Evolutionary conservation across 1,140 invertebrate species (phyloP).

Genomic region (Ceratina australensis): DNA sequence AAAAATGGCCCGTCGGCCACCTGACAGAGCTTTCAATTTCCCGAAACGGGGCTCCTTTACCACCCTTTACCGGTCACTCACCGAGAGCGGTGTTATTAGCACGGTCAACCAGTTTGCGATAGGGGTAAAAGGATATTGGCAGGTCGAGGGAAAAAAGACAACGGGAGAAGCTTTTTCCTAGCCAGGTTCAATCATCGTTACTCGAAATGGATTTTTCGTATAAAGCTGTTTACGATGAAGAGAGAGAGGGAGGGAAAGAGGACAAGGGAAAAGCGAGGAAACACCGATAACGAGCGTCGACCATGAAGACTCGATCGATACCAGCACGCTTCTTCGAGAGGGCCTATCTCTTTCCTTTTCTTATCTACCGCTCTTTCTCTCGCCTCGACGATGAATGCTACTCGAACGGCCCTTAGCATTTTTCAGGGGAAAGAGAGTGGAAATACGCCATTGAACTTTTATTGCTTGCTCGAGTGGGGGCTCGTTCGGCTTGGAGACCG

Average conservation of each 20-base stretch:
- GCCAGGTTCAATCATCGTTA: background rate
- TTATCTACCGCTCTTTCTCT: constrained; percentile 25
- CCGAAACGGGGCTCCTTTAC: background rate
- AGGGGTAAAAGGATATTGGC: background rate
- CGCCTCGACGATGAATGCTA: constrained; percentile 36
- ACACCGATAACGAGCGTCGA: constrained; percentile 58
- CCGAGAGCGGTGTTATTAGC: background rate
- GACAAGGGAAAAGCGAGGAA: constrained; percentile 49
- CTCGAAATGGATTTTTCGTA: constrained; percentile 13
- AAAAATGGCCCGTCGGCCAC: background rate
- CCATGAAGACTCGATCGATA: constrained; percentile 59
- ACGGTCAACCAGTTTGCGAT: background rate
- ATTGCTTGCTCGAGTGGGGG: constrained; percentile 29
- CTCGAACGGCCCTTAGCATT: constrained; percentile 30
- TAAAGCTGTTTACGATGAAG: constrained; percentile 4
- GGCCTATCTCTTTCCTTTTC: constrained; percentile 20
- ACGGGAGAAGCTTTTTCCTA: background rate
- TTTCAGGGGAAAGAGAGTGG: constrained; percentile 31
- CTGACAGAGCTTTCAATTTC: constrained; percentile 12
- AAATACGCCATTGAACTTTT: constrained; percentile 48
- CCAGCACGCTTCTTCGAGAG: constrained; percentile 43
- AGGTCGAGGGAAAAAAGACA: background rate
- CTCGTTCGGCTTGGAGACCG: background rate
- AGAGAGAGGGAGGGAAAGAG: background rate
- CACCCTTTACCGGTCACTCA: background rate